Base-by-base conservation (phyloP, 1,140 invertebrate species). In the Orussus abietinus region DNA sequence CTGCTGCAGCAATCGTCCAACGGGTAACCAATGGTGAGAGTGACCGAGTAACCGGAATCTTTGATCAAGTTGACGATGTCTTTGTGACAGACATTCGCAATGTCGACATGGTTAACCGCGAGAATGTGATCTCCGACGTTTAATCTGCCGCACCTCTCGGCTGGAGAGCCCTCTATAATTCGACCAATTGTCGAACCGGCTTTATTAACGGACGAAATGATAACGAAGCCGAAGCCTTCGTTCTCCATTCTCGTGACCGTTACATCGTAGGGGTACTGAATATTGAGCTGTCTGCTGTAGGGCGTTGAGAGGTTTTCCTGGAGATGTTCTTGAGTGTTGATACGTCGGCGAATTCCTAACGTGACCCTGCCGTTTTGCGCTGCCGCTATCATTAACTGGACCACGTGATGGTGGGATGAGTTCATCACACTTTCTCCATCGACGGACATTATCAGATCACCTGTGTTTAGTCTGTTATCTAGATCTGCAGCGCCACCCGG, bases 191-290 rank as follows among this genome's bases (percentile, higher is more conserved):
- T 94, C 2, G 91, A 91, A 20, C 91, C 90, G 42, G 87, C 83
- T 76, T 90, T 91, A 51, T 93, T 93, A 1, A 93, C 88, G 7
- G 93, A 96, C 0, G 95, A 98, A 53, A 98, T 97, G 37, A 99
- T 96, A 13, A 98, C 94, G 73, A 98, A 99, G 12, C 96, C 96
- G 73, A 99, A 99, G 6, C 96, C 96, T 75, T 99, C 96, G 42
- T 86, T 90, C 55, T 97, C 92, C 64, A 85, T 83, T 37, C 95
- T 78, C 25, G 83, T 88, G 0, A 99, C 87, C 6, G 87, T 85
- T 7, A 96, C 87, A 62, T 96, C 90, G 54, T 93, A 92, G 0
- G 83, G 79, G 63, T 80, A 80, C n/a, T 76, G 73, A 9, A 65
- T 49, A 39, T 65, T 67, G 48, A 67, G 59, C 11, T 57, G 59